Base-by-base conservation (phyloP, 2,797 vertebrate genomes). In the Meda fulgida region DNA sequence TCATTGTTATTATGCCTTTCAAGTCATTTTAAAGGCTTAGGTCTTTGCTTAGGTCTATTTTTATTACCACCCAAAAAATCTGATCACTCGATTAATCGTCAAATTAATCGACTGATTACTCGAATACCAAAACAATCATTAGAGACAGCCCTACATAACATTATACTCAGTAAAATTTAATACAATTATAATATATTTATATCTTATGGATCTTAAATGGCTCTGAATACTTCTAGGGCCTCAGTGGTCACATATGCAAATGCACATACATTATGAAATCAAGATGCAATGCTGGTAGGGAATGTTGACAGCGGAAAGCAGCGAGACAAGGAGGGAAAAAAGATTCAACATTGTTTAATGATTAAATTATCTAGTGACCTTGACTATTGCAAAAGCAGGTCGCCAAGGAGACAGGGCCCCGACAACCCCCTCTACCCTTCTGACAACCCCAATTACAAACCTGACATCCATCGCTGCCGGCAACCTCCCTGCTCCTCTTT, bases 291-390 rank as follows among this genome's bases (percentile, higher is more conserved):
- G 89, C 40, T 87, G 92, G 90, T 92, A 93, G 91, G 88, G 18
- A 48, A 23, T 70, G 73, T 29, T 70, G 86, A 85, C 86, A 67
- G 78, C 66, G 38, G 88, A 89, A 73, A 83, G 53, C 36, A 90
- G 85, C 89, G 84, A 75, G 91, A 90, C 89, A 88, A 79, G 21
- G 36, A 72, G 60, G 21, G 90, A 91, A 72, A 83, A 75, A 46
- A 23, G 31, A 31, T 58, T 71, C 23, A 80, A 58, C 77, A 51
- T 65, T 93, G 92, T 93, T 93, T 94, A 95, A 94, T 94, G 94
- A 95, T 95, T 94, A 94, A 95, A 95, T 95, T 94, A 95, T 95
- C 95, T 92, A 92, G 91, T 93, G 94, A 95, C 93, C 94, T 94
- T 94, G 94, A 91, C 90, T 93, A 88, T 94, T 94, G 94, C 93